Conservation (phyloP, 2,888 invertebrate genomes). For the Acronicta alni region DNA sequence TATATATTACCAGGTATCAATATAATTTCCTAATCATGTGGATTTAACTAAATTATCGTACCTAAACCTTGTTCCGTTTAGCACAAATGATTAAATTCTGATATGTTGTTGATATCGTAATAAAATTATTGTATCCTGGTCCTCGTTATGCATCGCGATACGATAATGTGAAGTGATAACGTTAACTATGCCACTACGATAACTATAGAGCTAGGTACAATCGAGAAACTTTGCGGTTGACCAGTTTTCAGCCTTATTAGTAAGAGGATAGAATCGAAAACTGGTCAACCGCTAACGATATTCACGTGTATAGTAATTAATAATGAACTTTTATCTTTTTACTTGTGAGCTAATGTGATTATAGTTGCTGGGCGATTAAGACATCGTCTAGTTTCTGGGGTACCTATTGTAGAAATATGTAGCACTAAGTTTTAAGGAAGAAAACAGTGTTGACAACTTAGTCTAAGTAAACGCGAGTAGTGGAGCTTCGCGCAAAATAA, state of each 20-base stretch:
- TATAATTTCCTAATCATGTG: neutral
- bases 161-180: constrained; percentile 31
- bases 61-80: neutral
- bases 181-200: constrained; percentile 33
- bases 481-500: too few species aligned
- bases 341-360: constrained; percentile 12
- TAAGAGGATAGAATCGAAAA: too few species aligned
- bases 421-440: too few species aligned
- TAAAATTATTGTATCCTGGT: constrained; percentile 2
- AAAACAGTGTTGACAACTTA: too few species aligned
- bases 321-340: constrained; percentile 16
- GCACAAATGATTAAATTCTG: neutral
- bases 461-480: too few species aligned
- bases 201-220: constrained; percentile 13
- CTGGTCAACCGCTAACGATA: too few species aligned
- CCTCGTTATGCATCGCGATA: constrained; percentile 16
- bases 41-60: neutral
- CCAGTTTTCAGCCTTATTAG: too few species aligned
- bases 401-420: too few species aligned
- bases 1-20: neutral
- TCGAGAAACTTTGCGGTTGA: constrained; percentile 9
- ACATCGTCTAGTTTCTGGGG: too few species aligned
- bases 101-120: constrained; percentile 7
- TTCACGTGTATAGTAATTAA: too few species aligned
- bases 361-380: constrained; percentile 17